Conservation (phyloP, 2,113 vertebrate species). For the Hydropotes inermis region DNA sequence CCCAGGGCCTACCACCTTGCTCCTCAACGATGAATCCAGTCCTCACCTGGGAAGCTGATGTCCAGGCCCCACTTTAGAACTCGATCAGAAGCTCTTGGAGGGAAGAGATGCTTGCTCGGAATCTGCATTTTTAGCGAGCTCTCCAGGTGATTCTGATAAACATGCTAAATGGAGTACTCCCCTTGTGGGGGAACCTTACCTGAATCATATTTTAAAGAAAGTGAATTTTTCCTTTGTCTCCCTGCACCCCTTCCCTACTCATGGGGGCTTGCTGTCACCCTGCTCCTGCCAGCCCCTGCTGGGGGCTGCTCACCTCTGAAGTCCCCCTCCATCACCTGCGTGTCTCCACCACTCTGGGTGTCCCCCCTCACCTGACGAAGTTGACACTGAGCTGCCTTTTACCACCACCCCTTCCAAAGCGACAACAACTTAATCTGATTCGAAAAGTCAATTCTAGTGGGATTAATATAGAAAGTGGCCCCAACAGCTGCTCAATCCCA, state of each 20-base stretch:
- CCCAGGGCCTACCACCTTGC: background rate
- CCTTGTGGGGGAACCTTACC: background rate
- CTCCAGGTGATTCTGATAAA: background rate
- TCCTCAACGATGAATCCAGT: background rate
- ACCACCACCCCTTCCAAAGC: background rate
- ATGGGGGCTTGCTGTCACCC: background rate
- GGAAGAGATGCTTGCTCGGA: background rate
- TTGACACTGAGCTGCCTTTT: background rate
- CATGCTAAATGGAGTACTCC: background rate
- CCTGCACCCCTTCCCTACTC: background rate
- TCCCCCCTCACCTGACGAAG: background rate
- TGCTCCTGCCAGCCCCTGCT: background rate
- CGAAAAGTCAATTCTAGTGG: conserved; percentile 13
- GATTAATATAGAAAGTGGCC: conserved; percentile 12
- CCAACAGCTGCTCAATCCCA: background rate
- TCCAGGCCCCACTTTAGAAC: background rate
- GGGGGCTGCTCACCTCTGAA: background rate
- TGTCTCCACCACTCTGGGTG: background rate
- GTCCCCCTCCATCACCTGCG: background rate
- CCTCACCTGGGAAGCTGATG: background rate
- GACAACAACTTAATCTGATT: conserved; percentile 34
- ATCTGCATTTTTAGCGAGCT: background rate
- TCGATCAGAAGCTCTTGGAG: background rate
- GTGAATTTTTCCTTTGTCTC: background rate
- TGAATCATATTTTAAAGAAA: background rate